Evolutionary conservation across 2,113 vertebrate genomes (phyloP).

Genomic region (Promerops cafer): DNA sequence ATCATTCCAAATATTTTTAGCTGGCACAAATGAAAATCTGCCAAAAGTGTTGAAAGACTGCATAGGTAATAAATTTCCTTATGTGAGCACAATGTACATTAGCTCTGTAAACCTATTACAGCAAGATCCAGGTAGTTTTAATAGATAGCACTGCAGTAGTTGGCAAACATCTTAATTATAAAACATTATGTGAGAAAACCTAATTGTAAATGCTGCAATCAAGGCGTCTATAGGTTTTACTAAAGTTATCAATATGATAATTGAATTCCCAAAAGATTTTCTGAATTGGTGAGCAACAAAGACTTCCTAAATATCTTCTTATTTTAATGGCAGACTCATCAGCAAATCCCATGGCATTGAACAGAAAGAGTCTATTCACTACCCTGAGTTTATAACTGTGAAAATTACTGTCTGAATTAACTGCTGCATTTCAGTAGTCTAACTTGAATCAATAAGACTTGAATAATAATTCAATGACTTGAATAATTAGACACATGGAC

Average conservation of each 20-base stretch:
- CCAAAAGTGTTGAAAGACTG: background rate
- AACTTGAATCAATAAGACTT: background rate
- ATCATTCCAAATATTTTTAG: background rate
- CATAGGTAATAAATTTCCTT: background rate
- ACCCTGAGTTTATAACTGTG: background rate
- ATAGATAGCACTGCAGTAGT: background rate
- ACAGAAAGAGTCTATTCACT: background rate
- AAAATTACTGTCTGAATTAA: background rate
- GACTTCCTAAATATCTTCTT: background rate
- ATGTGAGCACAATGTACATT: background rate
- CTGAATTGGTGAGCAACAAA: background rate
- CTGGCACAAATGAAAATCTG: background rate
- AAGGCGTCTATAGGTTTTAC: background rate
- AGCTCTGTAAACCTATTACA: background rate
- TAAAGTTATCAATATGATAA: background rate
- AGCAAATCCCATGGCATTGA: background rate
- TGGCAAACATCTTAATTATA: constrained; percentile 12
- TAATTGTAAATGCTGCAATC: background rate
- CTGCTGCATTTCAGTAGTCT: background rate
- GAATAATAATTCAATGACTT: too few relatives aligned
- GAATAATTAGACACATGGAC: background rate
- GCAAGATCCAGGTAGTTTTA: background rate
- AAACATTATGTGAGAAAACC: background rate
- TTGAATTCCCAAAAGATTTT: background rate
- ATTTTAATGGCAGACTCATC: background rate